These are phyloP conservation scores for Cryptoblepharus egeriae DNA, from an alignment of 2,797 vertebrate species.

Conservation along the genomic window DNA sequence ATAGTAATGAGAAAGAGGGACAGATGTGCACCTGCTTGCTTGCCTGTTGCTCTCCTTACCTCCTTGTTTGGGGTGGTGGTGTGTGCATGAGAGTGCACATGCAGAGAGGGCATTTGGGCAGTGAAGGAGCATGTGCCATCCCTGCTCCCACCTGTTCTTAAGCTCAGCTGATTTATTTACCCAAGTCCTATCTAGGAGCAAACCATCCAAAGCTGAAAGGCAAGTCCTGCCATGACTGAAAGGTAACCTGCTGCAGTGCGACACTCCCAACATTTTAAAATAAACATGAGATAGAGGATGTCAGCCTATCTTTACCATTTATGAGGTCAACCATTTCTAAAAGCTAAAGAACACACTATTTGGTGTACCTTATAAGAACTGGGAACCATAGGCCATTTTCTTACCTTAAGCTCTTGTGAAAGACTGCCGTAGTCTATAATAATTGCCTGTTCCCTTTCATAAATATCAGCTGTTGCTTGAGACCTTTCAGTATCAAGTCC, in stretches of 20 bases:
- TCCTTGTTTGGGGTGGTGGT: too few species aligned
- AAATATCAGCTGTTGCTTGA: constrained; percentile 74
- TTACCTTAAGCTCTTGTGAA: constrained; percentile 79
- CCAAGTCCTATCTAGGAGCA: too few species aligned
- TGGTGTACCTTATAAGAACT: neutral
- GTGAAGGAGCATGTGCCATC: too few species aligned
- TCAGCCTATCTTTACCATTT: neutral
- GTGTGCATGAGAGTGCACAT: too few species aligned
- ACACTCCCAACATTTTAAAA: neutral
- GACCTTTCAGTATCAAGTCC: constrained; percentile 78
- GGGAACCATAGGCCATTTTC: neutral
- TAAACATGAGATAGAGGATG: neutral
- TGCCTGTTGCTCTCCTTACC: too few species aligned
- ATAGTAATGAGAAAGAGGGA: too few species aligned
- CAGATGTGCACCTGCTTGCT: too few species aligned
- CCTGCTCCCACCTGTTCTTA: too few species aligned
- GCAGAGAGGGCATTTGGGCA: too few species aligned
- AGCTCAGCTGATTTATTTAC: too few species aligned
- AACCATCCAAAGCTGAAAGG: too few species aligned
- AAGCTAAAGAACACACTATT: neutral
- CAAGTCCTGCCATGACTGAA: too few species aligned
- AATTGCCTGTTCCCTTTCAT: constrained; percentile 85
- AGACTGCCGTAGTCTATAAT: constrained; percentile 87
- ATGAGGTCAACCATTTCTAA: neutral
- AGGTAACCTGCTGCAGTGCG: neutral